phyloP scores from a whole-genome alignment of 2,888 invertebrate species.

The Polydesmus complanatus region DNA sequence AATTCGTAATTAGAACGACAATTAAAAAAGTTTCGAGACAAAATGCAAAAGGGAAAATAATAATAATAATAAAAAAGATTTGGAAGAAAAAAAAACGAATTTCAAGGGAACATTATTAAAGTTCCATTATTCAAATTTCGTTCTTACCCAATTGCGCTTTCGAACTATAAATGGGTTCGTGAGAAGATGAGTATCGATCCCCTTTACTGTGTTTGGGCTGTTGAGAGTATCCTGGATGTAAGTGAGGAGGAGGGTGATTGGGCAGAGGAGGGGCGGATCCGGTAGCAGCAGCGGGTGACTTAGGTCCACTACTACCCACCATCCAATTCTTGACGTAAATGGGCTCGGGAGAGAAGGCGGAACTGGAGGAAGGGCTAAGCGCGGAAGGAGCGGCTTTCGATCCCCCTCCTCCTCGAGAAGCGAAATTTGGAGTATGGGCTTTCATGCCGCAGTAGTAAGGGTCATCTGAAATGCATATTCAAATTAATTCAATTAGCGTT shows the following conservation, averaged over 20 bases:
- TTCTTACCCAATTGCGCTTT: too few species aligned
- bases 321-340: slow-evolving; percentile 30
- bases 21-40: too few species aligned
- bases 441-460: slow-evolving; percentile 87
- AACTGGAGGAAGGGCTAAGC: slow-evolving; percentile 30
- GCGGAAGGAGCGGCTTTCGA: neutral
- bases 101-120: too few species aligned
- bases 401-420: slow-evolving; percentile 33
- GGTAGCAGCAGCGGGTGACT: too few species aligned
- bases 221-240: slow-evolving; percentile 4
- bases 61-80: too few species aligned
- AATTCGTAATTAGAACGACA: too few species aligned
- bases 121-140: too few species aligned
- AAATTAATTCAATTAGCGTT: neutral
- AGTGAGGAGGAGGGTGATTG: too few species aligned
- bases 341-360: slow-evolving; percentile 13
- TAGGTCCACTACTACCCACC: slow-evolving; percentile 28
- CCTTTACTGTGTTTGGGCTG: slow-evolving; percentile 1
- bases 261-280: slow-evolving; percentile 16
- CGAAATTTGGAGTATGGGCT: slow-evolving; percentile 85
- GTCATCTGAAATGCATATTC: slow-evolving; percentile 51
- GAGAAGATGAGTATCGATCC: slow-evolving; percentile 1
- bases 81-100: too few species aligned
- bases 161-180: slow-evolving; percentile 15
- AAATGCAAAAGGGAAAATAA: too few species aligned